Conservation (phyloP, 2,113 vertebrate genomes). For the Spheniscus mendiculus region DNA sequence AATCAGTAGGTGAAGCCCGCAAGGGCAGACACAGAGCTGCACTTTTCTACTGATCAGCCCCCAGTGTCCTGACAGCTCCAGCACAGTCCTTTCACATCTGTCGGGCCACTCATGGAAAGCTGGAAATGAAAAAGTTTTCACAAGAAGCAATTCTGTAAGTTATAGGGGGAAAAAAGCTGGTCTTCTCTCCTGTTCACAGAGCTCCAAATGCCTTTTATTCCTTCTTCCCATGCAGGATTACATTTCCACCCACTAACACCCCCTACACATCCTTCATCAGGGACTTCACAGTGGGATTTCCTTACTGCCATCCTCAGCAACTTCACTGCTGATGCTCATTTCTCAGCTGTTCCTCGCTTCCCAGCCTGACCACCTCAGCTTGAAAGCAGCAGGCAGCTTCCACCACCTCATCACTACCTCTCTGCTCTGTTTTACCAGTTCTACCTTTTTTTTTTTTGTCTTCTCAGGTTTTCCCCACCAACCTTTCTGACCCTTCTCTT, state of each 20-base stretch:
- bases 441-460: background rate
- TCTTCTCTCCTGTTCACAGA: background rate
- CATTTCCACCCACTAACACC: background rate
- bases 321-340: background rate
- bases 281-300: background rate
- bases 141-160: background rate
- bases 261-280: background rate
- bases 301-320: background rate
- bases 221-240: background rate
- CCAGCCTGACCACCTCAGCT: background rate
- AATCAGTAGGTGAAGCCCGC: background rate
- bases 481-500: background rate
- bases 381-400: background rate
- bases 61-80: background rate
- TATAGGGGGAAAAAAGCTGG: rapidly evolving
- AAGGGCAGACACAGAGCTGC: background rate
- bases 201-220: background rate
- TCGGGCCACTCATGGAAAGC: background rate
- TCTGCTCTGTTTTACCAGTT: background rate
- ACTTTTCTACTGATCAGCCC: background rate
- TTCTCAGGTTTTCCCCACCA: background rate
- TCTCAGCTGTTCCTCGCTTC: background rate
- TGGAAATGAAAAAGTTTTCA: background rate
- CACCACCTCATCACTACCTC: background rate
- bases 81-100: background rate